A percentile compares a stretch with the other conserved stretches of the same genome.
Conservation (phyloP, 1,140 invertebrate genomes). For the Drosophila orosa region DNA sequence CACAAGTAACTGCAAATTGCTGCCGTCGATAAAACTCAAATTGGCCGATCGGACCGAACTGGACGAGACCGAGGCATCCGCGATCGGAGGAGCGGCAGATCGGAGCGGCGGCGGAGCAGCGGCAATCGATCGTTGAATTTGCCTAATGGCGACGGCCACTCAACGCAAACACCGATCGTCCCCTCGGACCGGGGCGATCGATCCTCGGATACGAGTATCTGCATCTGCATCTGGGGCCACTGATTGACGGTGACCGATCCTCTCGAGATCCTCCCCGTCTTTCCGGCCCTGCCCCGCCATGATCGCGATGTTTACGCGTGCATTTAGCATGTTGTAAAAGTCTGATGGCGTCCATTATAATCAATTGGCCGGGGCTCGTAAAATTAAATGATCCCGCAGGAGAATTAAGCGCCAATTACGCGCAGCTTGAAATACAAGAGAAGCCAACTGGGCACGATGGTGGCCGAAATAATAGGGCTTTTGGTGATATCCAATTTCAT, state of each 20-base stretch:
- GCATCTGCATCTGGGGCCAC: slow-evolving; percentile 28
- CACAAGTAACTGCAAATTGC: slow-evolving; percentile 84
- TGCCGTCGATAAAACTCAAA: slow-evolving; percentile 80
- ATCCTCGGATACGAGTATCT: slow-evolving; percentile 37
- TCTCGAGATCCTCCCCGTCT: slow-evolving; percentile 21
- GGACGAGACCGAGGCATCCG: slow-evolving; percentile 45
- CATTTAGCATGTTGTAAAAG: slow-evolving; percentile 84
- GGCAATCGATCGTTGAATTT: slow-evolving; percentile 81
- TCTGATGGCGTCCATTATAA: slow-evolving; percentile 84
- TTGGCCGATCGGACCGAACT: slow-evolving; percentile 47
- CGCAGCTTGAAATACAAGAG: slow-evolving; percentile 49
- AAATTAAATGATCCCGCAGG: slow-evolving; percentile 84
- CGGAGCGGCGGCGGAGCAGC: slow-evolving; percentile 4
- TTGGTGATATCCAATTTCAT: background rate
- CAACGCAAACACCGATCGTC: slow-evolving; percentile 74
- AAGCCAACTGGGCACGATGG: slow-evolving; percentile 11
- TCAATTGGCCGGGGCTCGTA: slow-evolving; percentile 84
- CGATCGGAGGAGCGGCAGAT: slow-evolving; percentile 32
- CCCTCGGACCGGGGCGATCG: slow-evolving; percentile 26
- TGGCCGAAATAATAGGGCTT: background rate
- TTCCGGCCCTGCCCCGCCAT: slow-evolving; percentile 2
- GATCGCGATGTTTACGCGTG: slow-evolving; percentile 79
- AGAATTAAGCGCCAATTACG: slow-evolving; percentile 84
- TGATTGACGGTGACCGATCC: slow-evolving; percentile 68
- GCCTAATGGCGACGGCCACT: slow-evolving; percentile 81